Conservation (phyloP, 2,888 invertebrate species). For the Hydriomena furcata region DNA sequence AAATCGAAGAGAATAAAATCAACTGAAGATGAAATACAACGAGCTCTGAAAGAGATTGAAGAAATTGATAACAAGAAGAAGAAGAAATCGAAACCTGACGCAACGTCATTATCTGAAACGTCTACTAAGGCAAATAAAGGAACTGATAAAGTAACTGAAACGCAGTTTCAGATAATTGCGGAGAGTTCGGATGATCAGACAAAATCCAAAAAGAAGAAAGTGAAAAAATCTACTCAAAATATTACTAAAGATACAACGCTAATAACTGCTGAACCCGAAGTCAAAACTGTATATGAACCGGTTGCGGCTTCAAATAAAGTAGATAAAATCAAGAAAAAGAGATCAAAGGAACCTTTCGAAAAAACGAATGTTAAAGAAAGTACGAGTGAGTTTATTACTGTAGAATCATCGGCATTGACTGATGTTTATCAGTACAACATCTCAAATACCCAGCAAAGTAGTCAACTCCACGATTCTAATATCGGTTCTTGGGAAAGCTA, state of each 20-base stretch:
- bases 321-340: constrained; percentile 38
- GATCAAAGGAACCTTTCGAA: constrained; percentile 21
- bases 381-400: constrained; percentile 25
- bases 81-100: constrained; percentile 39
- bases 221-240: constrained; percentile 39
- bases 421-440: constrained; percentile 16
- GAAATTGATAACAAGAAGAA: constrained; percentile 68
- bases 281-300: not conserved
- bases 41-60: constrained; percentile 75
- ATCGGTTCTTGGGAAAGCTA: constrained; percentile 28
- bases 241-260: constrained; percentile 8
- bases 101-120: constrained; percentile 2
- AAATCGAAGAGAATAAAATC: constrained; percentile 65
- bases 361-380: constrained; percentile 5
- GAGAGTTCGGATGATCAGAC: constrained; percentile 35
- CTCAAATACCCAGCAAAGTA: not conserved
- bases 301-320: not conserved
- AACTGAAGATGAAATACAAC: constrained; percentile 69
- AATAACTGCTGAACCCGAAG: not conserved
- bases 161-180: constrained; percentile 14
- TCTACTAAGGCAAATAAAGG: constrained; percentile 6
- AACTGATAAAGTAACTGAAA: constrained; percentile 14
- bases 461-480: constrained; percentile 25
- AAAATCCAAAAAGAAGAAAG: constrained; percentile 53
- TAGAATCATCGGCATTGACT: constrained; percentile 31